Percentiles rank a stretch among this genome's conserved stretches.
These are phyloP conservation scores for Falcunculus frontatus DNA, from an alignment of 2,113 vertebrate genomes.

Conservation along the genomic window DNA sequence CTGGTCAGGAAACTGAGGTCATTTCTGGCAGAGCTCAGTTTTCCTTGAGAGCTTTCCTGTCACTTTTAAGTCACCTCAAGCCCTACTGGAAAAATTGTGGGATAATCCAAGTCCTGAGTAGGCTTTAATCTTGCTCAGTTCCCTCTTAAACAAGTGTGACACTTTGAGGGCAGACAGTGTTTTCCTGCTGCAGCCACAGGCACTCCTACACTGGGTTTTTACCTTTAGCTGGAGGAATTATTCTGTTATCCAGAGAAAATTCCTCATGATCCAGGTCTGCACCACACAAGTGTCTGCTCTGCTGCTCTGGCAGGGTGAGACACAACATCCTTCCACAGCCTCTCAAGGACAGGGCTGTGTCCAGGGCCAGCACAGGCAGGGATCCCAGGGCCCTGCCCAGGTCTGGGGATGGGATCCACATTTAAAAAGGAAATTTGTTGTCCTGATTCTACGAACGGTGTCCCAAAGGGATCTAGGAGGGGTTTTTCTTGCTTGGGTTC, in stretches of 20 bases:
- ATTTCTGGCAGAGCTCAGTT: background rate
- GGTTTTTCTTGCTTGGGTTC: background rate
- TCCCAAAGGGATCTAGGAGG: background rate
- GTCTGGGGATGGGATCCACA: background rate
- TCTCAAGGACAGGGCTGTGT: background rate
- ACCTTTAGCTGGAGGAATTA: background rate
- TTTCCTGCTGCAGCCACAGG: background rate
- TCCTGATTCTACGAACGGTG: background rate
- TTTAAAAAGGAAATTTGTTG: background rate
- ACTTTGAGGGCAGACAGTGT: background rate
- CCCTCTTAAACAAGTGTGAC: background rate
- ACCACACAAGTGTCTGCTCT: background rate
- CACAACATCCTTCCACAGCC: accelerated
- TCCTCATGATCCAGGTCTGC: background rate
- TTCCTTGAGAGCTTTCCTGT: background rate
- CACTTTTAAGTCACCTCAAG: background rate
- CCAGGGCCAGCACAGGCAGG: background rate
- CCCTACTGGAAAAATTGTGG: background rate
- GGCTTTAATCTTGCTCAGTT: constrained; percentile 1
- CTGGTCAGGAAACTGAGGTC: background rate
- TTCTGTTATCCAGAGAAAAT: background rate
- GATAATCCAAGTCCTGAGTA: background rate
- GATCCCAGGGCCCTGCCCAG: background rate
- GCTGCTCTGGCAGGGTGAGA: background rate
- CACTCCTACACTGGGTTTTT: accelerated